phyloP scores from a whole-genome alignment of 2,888 invertebrate species.

The Kryphioiulus occultus region DNA sequence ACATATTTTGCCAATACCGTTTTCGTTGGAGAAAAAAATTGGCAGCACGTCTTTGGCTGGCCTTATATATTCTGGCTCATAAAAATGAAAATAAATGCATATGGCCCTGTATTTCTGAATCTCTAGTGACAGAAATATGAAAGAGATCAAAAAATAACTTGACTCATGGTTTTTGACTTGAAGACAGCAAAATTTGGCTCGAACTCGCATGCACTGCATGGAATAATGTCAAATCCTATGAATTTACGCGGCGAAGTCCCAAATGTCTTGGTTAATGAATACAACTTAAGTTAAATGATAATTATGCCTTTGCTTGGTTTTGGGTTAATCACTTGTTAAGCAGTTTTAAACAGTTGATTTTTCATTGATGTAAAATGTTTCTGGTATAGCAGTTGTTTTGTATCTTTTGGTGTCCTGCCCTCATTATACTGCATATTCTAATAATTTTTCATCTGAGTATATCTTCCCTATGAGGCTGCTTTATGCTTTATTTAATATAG shows the following conservation, averaged over 20 bases:
- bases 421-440: no score
- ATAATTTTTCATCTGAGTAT: no score
- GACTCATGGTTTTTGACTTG: neutral
- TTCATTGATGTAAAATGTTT: no score
- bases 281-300: no score
- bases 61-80: constrained; percentile 25
- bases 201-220: neutral
- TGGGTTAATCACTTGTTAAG: no score
- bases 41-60: constrained; percentile 4
- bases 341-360: no score
- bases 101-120: neutral
- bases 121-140: constrained; percentile 10
- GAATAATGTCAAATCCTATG: neutral
- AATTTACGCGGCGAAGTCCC: neutral
- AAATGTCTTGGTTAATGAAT: no score
- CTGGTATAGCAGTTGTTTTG: no score
- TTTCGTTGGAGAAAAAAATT: neutral
- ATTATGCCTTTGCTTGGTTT: no score
- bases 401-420: no score
- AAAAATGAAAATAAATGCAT: constrained; percentile 33
- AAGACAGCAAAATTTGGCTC: neutral
- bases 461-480: no score
- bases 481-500: no score
- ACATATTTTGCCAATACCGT: neutral
- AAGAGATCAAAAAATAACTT: constrained; percentile 6